These are phyloP conservation scores for Psammodynastes pulverulentus DNA, from an alignment of 2,113 vertebrate genomes.

Conservation along the genomic window DNA sequence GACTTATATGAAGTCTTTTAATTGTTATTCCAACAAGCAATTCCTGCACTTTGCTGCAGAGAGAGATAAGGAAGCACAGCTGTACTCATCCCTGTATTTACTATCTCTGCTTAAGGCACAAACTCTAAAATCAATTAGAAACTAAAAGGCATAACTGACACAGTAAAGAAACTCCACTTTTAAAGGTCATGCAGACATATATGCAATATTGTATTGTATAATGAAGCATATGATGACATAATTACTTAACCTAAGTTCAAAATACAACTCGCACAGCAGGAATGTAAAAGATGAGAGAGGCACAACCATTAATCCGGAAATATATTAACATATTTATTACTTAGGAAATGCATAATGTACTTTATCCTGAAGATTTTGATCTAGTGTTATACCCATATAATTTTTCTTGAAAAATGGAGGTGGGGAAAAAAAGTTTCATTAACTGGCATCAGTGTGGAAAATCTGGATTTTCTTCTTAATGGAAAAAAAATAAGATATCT, in stretches of 20 bases:
- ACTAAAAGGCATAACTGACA: not conserved
- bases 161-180: not conserved
- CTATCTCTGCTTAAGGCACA: not conserved
- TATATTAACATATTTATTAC: not conserved
- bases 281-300: not conserved
- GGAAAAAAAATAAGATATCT: not conserved
- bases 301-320: not conserved
- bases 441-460: not conserved
- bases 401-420: not conserved
- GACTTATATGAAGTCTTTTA: not conserved
- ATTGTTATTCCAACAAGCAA: not conserved
- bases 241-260: not conserved
- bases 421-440: not conserved
- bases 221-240: not conserved
- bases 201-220: not conserved
- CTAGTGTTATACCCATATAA: not conserved
- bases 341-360: not conserved
- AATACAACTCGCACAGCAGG: not conserved
- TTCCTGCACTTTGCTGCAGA: not conserved
- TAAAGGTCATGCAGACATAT: not conserved
- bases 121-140: not conserved
- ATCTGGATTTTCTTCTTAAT: not conserved
- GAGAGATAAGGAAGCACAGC: not conserved
- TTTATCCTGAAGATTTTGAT: not conserved
- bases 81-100: not conserved